These are phyloP conservation scores for Eupleurogrammus muticus DNA, from an alignment of 2,797 vertebrate genomes.

Conservation along the genomic window DNA sequence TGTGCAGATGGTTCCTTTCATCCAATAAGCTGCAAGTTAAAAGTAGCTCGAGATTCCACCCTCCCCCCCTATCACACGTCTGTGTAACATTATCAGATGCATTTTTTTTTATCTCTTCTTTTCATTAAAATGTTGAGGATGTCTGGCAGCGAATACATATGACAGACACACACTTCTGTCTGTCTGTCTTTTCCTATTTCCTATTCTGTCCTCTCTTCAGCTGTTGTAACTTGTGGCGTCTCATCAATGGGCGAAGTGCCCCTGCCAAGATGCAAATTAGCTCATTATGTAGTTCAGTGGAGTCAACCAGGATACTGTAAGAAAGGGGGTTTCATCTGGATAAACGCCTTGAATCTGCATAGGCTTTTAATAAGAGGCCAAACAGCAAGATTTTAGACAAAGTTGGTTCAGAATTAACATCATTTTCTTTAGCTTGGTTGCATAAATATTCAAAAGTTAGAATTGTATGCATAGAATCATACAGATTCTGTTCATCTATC, in stretches of 20 bases:
- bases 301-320: slow-evolving; percentile 48
- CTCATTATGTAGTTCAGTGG: slow-evolving; percentile 74
- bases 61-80: slow-evolving; percentile 36
- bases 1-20: slow-evolving; percentile 8
- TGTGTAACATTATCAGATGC: slow-evolving; percentile 54
- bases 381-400: slow-evolving; percentile 9
- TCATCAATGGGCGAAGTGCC: slow-evolving; percentile 62
- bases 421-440: slow-evolving; percentile 29
- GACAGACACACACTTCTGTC: slow-evolving; percentile 15
- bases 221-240: slow-evolving; percentile 32
- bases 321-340: slow-evolving; percentile 58
- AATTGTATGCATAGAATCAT: neutral
- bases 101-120: slow-evolving; percentile 38
- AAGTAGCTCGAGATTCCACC: slow-evolving; percentile 25
- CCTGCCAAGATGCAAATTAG: slow-evolving; percentile 76
- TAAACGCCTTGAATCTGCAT: slow-evolving; percentile 39
- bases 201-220: slow-evolving; percentile 22
- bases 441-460: slow-evolving; percentile 29
- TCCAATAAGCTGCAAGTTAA: slow-evolving; percentile 24
- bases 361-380: slow-evolving; percentile 46
- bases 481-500: too few species aligned
- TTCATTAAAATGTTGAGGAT: slow-evolving; percentile 64
- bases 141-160: slow-evolving; percentile 57
- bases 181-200: slow-evolving; percentile 1
- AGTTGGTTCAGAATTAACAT: slow-evolving; percentile 46